These are phyloP conservation scores for Mastomys natalensis DNA, from an alignment of 2,113 vertebrate genomes.

Conservation along the genomic window DNA sequence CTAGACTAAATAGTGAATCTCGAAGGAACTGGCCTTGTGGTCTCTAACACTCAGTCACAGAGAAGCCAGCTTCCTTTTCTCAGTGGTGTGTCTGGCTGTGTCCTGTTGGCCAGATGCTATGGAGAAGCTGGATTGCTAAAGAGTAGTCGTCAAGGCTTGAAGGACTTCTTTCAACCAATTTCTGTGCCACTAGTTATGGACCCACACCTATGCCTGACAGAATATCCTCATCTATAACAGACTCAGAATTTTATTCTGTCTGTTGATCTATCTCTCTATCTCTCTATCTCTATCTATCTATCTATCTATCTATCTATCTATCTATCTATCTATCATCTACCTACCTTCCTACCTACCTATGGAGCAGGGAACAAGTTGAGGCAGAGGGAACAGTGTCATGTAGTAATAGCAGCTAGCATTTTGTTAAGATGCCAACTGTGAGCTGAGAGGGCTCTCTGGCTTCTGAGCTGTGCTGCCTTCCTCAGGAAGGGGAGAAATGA, in stretches of 20 bases:
- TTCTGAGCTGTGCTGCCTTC: constrained; percentile 37
- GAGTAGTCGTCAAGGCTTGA: background rate
- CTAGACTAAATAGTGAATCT: background rate
- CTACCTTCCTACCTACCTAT: background rate
- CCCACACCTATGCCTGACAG: background rate
- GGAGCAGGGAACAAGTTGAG: background rate
- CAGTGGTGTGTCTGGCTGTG: background rate
- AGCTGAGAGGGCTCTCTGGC: background rate
- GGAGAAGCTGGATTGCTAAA: background rate
- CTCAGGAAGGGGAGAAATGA: constrained; percentile 9
- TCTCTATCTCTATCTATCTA: too few relatives aligned
- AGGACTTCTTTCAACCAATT: background rate
- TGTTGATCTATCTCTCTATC: background rate
- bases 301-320: too few relatives aligned
- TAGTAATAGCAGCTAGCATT: background rate
- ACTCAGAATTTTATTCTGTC: background rate
- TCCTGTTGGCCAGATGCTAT: background rate
- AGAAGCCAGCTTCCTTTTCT: background rate
- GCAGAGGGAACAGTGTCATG: background rate
- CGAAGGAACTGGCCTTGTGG: background rate
- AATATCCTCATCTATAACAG: background rate
- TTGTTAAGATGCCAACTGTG: background rate
- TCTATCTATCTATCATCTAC: too few relatives aligned
- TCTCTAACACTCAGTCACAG: background rate
- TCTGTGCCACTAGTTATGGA: background rate